Evolutionary conservation across 2,888 invertebrate genomes (phyloP).

Genomic region (Onthophagus sagittarius): DNA sequence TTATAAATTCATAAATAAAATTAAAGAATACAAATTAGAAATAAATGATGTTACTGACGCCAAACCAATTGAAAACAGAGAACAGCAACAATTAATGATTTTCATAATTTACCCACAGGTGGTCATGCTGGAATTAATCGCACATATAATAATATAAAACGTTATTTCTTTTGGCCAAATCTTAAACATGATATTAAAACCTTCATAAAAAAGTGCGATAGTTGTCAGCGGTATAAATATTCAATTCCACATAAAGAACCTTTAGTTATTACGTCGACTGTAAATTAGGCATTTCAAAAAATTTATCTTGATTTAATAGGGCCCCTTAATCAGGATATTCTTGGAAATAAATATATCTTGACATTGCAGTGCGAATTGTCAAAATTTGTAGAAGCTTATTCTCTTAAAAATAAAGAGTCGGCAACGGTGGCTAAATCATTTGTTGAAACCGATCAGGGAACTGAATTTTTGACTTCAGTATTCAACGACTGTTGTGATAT

Average conservation of each 20-base stretch:
- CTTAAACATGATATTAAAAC: slow-evolving; percentile 11
- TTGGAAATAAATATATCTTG: slow-evolving; percentile 19
- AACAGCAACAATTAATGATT: slow-evolving; percentile 5
- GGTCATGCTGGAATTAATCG: slow-evolving; percentile 17
- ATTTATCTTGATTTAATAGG: not conserved
- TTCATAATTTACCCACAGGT: slow-evolving; percentile 13
- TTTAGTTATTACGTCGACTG: slow-evolving; percentile 37
- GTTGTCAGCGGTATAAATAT: not conserved
- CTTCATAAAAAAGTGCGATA: too few relatives aligned
- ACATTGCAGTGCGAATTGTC: slow-evolving; percentile 24
- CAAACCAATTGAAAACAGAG: not conserved
- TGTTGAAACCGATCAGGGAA: slow-evolving; percentile 18
- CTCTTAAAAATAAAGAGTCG: slow-evolving; percentile 19
- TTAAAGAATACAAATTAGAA: not conserved
- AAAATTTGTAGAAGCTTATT: slow-evolving; percentile 24
- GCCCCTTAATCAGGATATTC: slow-evolving; percentile 10
- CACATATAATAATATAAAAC: slow-evolving; percentile 20
- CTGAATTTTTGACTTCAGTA: slow-evolving; percentile 17
- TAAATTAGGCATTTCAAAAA: slow-evolving; percentile 34
- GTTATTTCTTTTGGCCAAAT: slow-evolving; percentile 20
- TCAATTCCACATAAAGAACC: slow-evolving; percentile 29
- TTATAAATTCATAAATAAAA: not conserved
- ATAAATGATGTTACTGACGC: too few relatives aligned
- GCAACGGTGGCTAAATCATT: not conserved
- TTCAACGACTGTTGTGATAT: slow-evolving; percentile 16